phyloP scores from a whole-genome alignment of 2,797 vertebrate species.

The Sebastiscus tertius region DNA sequence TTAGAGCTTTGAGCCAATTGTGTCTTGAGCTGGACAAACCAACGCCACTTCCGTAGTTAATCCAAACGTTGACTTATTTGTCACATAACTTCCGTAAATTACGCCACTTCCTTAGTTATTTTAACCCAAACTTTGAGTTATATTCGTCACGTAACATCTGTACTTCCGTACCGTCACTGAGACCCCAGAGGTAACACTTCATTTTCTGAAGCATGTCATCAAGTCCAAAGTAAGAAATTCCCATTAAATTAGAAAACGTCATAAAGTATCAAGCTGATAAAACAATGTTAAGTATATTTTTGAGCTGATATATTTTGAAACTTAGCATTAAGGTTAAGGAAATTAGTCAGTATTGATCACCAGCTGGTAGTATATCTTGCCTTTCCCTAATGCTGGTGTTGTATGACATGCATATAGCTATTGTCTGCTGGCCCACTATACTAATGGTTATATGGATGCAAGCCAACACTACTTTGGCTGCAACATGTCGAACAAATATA shows the following conservation, averaged over 20 bases:
- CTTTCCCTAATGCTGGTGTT: neutral
- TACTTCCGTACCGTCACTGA: too few relatives aligned
- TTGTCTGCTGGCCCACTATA: neutral
- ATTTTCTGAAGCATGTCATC: neutral
- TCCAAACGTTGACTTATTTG: too few relatives aligned
- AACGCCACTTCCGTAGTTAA: too few relatives aligned
- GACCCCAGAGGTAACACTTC: neutral
- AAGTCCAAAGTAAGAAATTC: neutral
- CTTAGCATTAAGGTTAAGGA: neutral
- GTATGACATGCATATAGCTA: neutral
- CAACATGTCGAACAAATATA: neutral
- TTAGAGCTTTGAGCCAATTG: neutral
- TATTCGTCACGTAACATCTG: too few relatives aligned
- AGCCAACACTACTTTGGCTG: neutral
- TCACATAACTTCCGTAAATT: too few relatives aligned
- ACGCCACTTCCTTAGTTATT: too few relatives aligned
- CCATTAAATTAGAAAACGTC: neutral
- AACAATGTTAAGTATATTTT: neutral
- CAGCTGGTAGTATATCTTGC: neutral
- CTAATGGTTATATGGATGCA: neutral
- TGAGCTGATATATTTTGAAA: neutral
- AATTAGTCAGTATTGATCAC: neutral
- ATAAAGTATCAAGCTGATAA: neutral
- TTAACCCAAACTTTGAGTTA: too few relatives aligned
- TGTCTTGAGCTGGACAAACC: neutral